Percentiles rank a stretch among this genome's conserved stretches.
Conservation (phyloP, 2,113 vertebrate species). For the Chamaea fasciata region DNA sequence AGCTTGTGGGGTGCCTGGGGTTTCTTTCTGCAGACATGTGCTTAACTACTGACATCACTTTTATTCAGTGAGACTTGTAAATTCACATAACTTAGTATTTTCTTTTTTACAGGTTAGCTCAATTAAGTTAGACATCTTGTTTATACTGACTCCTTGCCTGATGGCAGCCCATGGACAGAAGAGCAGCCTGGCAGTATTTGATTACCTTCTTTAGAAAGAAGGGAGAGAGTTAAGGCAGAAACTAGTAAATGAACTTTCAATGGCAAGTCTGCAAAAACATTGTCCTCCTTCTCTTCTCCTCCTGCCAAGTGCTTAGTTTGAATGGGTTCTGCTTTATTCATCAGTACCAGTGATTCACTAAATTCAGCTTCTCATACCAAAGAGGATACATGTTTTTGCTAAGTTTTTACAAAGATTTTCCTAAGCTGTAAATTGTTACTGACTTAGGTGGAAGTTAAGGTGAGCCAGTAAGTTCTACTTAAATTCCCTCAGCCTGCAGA, state of each 20-base stretch:
- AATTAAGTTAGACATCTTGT: background rate
- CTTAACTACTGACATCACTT: background rate
- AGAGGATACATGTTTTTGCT: background rate
- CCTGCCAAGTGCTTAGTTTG: background rate
- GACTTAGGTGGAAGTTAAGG: background rate
- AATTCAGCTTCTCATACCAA: background rate
- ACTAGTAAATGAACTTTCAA: background rate
- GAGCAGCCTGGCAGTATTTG: background rate
- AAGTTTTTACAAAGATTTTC: background rate
- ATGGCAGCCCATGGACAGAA: background rate
- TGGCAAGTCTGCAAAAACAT: background rate
- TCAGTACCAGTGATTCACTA: background rate
- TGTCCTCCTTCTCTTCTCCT: background rate
- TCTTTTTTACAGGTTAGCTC: background rate
- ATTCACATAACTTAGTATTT: background rate
- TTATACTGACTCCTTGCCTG: background rate
- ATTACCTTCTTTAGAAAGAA: background rate
- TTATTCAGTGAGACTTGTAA: background rate
- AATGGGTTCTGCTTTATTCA: background rate
- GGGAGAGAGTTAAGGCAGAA: background rate
- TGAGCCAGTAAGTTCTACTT: background rate
- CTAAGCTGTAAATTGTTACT: background rate
- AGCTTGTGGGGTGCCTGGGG: background rate
- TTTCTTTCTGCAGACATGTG: background rate
- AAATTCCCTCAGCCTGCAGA: background rate